Evolutionary conservation across 2,888 invertebrate species (phyloP).

Genomic region (Lobophora halterata): DNA sequence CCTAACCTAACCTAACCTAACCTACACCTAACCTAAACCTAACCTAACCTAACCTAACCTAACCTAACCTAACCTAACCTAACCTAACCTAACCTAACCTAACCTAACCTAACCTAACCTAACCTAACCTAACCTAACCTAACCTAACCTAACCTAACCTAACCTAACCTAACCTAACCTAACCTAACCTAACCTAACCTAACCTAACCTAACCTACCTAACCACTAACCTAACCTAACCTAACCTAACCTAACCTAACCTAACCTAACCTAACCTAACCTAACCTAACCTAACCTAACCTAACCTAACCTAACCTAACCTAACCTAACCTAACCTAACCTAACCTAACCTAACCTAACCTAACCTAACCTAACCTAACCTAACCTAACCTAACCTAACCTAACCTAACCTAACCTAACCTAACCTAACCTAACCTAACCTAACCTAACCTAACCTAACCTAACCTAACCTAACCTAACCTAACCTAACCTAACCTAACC

Average conservation of each 20-base stretch:
- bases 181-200: slow-evolving; percentile 29
- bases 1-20: slow-evolving; percentile 31
- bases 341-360: slow-evolving; percentile 23
- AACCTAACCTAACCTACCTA: slow-evolving; percentile 25
- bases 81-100: slow-evolving; percentile 26
- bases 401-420: slow-evolving; percentile 26
- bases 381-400: slow-evolving; percentile 27
- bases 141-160: slow-evolving; percentile 32
- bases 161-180: slow-evolving; percentile 27
- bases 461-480: slow-evolving; percentile 27
- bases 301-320: slow-evolving; percentile 26
- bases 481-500: slow-evolving; percentile 25
- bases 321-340: slow-evolving; percentile 23
- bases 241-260: slow-evolving; percentile 23
- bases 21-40: slow-evolving; percentile 26
- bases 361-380: slow-evolving; percentile 26
- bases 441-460: slow-evolving; percentile 25
- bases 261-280: slow-evolving; percentile 22
- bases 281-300: slow-evolving; percentile 25
- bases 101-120: slow-evolving; percentile 28
- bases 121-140: slow-evolving; percentile 30
- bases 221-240: slow-evolving; percentile 23
- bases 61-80: slow-evolving; percentile 25
- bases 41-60: slow-evolving; percentile 29
- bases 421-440: slow-evolving; percentile 26